These are phyloP conservation scores for Sebastes variabilis DNA, from an alignment of 2,797 vertebrate species.

Conservation along the genomic window DNA sequence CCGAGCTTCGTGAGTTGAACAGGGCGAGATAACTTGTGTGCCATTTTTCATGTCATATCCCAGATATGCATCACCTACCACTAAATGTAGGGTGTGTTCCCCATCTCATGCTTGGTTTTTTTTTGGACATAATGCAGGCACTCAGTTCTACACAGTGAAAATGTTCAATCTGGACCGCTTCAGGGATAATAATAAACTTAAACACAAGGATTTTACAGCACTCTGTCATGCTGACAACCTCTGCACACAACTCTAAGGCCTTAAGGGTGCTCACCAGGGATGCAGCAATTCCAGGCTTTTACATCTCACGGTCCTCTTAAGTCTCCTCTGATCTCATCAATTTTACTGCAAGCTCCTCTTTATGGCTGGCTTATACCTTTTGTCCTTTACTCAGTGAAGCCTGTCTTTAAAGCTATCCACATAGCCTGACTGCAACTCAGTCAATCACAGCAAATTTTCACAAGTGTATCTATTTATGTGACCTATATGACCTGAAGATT, in stretches of 20 bases:
- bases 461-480: not conserved
- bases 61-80: constrained; percentile 38
- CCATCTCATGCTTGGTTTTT: constrained; percentile 31
- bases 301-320: constrained; percentile 57
- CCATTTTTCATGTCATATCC: constrained; percentile 50
- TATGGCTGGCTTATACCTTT: constrained; percentile 55
- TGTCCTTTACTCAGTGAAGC: constrained; percentile 49
- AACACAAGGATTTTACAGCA: constrained; percentile 35
- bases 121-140: constrained; percentile 40
- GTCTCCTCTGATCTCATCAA: constrained; percentile 70
- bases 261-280: constrained; percentile 40
- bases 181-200: constrained; percentile 50
- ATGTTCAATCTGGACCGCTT: constrained; percentile 48
- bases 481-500: not conserved
- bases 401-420: constrained; percentile 18
- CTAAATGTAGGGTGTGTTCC: constrained; percentile 22
- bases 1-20: constrained; percentile 5
- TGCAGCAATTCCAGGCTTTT: constrained; percentile 45
- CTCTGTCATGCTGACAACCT: constrained; percentile 62
- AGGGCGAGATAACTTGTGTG: constrained; percentile 7
- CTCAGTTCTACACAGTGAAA: constrained; percentile 34
- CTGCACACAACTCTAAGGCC: constrained; percentile 56
- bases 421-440: constrained; percentile 9
- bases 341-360: constrained; percentile 55
- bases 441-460: constrained; percentile 29